Conservation (phyloP, 2,888 invertebrate genomes). For the Drosophila neotestacea region DNA sequence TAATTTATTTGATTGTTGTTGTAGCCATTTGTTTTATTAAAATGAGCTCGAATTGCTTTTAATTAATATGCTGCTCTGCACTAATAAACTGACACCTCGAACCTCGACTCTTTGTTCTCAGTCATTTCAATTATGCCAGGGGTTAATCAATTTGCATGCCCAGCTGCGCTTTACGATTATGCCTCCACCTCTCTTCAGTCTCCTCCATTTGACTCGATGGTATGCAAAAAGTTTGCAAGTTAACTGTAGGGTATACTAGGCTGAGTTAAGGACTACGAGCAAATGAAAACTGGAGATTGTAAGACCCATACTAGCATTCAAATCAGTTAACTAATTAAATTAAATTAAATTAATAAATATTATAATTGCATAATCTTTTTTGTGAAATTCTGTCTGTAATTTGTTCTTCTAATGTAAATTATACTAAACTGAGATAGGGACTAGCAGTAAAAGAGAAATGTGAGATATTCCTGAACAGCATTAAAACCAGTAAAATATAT, state of each 20-base stretch:
- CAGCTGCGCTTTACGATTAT: not conserved
- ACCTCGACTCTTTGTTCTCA: not conserved
- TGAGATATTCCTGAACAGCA: not conserved
- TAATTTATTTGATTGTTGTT: not conserved
- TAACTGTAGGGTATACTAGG: not conserved
- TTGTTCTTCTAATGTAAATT: no score
- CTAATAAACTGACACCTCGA: conserved; percentile 20
- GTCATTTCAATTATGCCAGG: conserved; percentile 21
- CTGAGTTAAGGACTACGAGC: not conserved
- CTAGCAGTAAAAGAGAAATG: not conserved
- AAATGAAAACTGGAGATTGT: not conserved
- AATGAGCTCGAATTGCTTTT: conserved; percentile 1
- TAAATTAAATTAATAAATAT: not conserved
- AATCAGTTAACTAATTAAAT: not conserved
- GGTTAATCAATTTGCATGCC: conserved; percentile 25
- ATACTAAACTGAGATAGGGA: not conserved
- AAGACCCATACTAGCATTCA: not conserved
- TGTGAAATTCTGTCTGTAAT: no score
- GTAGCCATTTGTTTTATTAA: not conserved
- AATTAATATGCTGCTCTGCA: conserved; percentile 12
- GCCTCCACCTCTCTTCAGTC: no score
- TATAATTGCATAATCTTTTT: no score
- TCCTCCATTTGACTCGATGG: no score
- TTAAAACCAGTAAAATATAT: not conserved
- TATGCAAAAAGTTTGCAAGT: conserved; percentile 7